phyloP scores from a whole-genome alignment of 2,797 vertebrate genomes.

The Salarias fasciatus region DNA sequence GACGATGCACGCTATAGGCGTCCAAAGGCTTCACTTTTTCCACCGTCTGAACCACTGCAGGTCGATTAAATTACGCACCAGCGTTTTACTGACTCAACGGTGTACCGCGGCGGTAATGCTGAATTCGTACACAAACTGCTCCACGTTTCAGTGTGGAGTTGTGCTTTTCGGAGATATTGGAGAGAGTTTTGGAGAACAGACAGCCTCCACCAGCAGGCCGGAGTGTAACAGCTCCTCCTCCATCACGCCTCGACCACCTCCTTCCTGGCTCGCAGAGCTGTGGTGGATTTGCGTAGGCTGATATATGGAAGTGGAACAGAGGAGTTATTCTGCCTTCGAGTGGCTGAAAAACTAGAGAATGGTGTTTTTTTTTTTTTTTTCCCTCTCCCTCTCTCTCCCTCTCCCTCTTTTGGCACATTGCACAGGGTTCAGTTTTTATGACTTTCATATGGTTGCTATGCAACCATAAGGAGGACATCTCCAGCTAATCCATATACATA shows the following conservation, averaged over 20 bases:
- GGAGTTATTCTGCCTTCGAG: constrained; percentile 8
- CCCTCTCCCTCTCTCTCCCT: too few species aligned
- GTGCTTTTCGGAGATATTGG: too few species aligned
- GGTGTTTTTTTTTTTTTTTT: constrained; percentile 13
- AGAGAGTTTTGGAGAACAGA: not conserved
- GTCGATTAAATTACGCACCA: too few species aligned
- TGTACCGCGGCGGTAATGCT: too few species aligned
- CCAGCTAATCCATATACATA: constrained; percentile 27
- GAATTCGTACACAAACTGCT: too few species aligned
- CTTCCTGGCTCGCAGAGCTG: not conserved
- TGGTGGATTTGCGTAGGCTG: not conserved
- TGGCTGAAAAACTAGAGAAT: constrained; percentile 22
- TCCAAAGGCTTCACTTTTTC: too few species aligned
- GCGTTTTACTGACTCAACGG: too few species aligned
- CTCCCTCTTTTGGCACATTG: constrained; percentile 32
- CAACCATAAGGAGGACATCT: constrained; percentile 37
- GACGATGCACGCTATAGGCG: too few species aligned
- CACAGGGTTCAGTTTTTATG: constrained; percentile 27
- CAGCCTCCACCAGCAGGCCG: not conserved
- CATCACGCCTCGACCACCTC: constrained; percentile 10
- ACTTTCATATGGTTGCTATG: constrained; percentile 50
- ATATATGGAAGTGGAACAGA: not conserved
- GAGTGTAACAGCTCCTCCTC: constrained; percentile 5
- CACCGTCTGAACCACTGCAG: too few species aligned
- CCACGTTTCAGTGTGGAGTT: too few species aligned